phyloP scores from a whole-genome alignment of 1,140 invertebrate species.

The Heliconius nattereri region DNA sequence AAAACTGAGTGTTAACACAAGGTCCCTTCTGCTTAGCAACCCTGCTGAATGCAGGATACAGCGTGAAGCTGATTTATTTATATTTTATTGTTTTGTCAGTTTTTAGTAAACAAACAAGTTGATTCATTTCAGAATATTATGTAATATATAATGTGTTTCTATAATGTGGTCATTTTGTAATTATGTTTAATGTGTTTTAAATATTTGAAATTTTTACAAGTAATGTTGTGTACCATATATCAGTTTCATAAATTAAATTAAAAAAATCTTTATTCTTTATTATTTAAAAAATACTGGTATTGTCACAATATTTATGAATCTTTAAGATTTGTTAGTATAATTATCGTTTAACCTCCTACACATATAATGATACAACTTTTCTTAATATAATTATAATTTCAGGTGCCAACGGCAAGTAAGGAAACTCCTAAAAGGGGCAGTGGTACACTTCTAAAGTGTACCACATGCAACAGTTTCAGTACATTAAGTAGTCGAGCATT shows the following conservation, averaged over 20 bases:
- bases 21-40: too few relatives aligned
- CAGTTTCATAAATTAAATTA: too few relatives aligned
- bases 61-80: too few relatives aligned
- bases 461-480: conserved; percentile 78
- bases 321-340: neutral
- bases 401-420: conserved; percentile 66
- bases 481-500: conserved; percentile 75
- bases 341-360: neutral
- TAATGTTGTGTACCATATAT: too few relatives aligned
- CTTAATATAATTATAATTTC: conserved; percentile 39
- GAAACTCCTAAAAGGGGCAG: conserved; percentile 72
- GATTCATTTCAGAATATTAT: conserved; percentile 7
- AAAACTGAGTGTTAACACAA: too few relatives aligned
- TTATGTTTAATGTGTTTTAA: neutral
- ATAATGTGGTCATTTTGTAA: conserved; percentile 3
- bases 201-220: neutral
- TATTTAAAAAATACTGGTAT: too few relatives aligned
- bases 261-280: too few relatives aligned
- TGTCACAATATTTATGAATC: neutral
- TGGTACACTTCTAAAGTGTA: conserved; percentile 77
- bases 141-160: neutral
- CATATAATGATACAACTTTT: neutral
- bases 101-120: conserved; percentile 15
- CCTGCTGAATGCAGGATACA: too few relatives aligned
- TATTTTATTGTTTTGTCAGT: conserved; percentile 2